Percentiles rank a stretch among this genome's conserved stretches.
phyloP scores from a whole-genome alignment of 2,797 vertebrate genomes.

The Phataginus tetradactyla region DNA sequence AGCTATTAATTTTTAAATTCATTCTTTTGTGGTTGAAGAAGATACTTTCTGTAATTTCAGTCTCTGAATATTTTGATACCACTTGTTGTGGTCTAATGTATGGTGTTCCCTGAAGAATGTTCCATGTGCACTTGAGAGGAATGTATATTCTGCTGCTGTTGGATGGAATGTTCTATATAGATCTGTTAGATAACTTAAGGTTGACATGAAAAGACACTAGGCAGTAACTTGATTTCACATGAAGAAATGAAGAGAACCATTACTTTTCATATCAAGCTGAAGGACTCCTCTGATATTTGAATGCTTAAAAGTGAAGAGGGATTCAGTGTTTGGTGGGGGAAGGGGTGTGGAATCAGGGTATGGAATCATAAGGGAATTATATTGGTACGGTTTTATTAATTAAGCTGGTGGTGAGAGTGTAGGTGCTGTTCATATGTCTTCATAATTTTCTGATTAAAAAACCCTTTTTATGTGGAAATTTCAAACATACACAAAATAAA shows the following conservation, averaged over 20 bases:
- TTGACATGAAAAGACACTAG: background rate
- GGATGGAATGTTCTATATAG: background rate
- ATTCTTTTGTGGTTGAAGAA: slow-evolving; percentile 13
- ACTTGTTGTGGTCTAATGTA: background rate
- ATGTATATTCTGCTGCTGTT: background rate
- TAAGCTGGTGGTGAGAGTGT: background rate
- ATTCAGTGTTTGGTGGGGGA: background rate
- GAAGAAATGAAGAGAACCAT: too few species aligned
- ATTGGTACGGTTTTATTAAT: background rate
- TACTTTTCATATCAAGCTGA: too few species aligned
- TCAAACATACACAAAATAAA: background rate
- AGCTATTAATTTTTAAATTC: background rate
- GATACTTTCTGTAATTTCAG: background rate
- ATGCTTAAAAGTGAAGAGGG: background rate
- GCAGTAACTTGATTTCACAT: too few species aligned
- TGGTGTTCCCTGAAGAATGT: background rate
- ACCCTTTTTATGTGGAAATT: background rate
- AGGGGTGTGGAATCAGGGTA: background rate
- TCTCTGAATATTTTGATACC: background rate
- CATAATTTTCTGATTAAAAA: background rate
- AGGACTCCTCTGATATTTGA: background rate
- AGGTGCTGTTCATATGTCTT: background rate
- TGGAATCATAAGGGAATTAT: background rate
- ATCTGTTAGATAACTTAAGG: background rate
- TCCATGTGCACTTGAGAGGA: background rate